Evolutionary conservation across 2,113 vertebrate species (phyloP).

Genomic region (Percopsis transmontana): DNA sequence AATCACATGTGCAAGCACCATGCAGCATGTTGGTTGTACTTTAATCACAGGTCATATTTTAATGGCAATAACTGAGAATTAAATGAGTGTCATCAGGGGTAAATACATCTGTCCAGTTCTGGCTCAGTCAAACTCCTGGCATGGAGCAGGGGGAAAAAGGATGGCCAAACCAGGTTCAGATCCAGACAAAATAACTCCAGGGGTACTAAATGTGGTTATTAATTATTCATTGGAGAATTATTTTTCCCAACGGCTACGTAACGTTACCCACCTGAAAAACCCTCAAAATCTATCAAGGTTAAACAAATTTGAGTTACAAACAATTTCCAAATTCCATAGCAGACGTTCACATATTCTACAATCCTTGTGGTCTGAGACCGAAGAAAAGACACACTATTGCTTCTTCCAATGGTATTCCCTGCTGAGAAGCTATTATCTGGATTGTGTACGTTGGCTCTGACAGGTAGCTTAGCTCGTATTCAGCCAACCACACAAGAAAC

Average conservation of each 20-base stretch:
- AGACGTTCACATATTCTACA: not conserved
- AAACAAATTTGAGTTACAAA: no score
- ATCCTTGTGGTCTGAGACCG: slow-evolving; percentile 1
- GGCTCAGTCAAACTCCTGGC: no score
- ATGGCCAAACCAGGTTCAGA: not conserved
- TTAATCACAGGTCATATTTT: slow-evolving; percentile 58
- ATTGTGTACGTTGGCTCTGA: slow-evolving; percentile 20
- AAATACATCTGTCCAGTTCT: no score
- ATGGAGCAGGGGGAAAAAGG: not conserved
- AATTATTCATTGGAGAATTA: not conserved
- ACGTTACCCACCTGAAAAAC: no score
- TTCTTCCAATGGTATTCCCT: slow-evolving; percentile 21
- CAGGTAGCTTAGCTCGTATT: slow-evolving; percentile 18
- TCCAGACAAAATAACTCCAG: not conserved
- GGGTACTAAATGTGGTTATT: not conserved
- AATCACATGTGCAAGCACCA: slow-evolving; percentile 4
- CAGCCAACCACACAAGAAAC: slow-evolving; percentile 14
- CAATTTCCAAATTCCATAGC: no score
- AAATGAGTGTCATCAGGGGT: slow-evolving; percentile 23
- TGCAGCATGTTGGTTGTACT: slow-evolving; percentile 34
- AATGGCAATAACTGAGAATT: slow-evolving; percentile 58
- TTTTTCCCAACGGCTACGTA: no score
- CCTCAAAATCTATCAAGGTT: no score
- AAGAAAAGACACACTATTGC: slow-evolving; percentile 8
- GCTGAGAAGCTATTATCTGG: slow-evolving; percentile 29